These are phyloP conservation scores for Ichneumoninae sp. DNA, from an alignment of 2,888 invertebrate species.

Conservation along the genomic window DNA sequence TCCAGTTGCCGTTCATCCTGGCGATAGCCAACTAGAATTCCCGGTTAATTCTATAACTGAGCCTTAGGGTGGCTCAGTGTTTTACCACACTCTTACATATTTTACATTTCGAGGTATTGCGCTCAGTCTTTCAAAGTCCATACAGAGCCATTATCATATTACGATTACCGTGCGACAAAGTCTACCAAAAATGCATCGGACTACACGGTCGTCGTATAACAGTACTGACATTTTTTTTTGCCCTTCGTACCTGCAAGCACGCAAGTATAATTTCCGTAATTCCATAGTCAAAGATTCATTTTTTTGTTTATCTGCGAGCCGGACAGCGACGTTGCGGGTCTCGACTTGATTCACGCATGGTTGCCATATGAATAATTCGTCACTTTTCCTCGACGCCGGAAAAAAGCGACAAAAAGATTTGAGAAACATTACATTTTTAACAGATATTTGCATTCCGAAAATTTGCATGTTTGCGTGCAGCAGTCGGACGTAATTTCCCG, in stretches of 20 bases:
- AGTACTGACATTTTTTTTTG: too few relatives aligned
- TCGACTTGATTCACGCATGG: slow-evolving; percentile 2
- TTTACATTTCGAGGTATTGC: slow-evolving; percentile 46
- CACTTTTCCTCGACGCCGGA: background rate
- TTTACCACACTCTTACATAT: slow-evolving; percentile 53
- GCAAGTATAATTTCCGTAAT: too few relatives aligned
- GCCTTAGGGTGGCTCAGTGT: slow-evolving; percentile 49
- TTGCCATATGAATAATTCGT: slow-evolving; percentile 6
- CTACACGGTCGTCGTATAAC: too few relatives aligned
- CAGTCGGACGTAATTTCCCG: background rate
- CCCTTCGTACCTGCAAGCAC: too few relatives aligned
- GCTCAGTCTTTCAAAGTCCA: slow-evolving; percentile 12
- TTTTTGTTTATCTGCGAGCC: background rate
- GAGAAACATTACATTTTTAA: slow-evolving; percentile 15
- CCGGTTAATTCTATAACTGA: slow-evolving; percentile 25
- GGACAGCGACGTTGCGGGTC: background rate
- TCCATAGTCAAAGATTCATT: too few relatives aligned
- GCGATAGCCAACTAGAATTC: slow-evolving; percentile 3
- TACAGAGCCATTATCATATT: too few relatives aligned
- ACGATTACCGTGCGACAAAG: too few relatives aligned
- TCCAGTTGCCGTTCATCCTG: background rate
- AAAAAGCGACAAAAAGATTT: slow-evolving; percentile 10
- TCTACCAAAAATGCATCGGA: too few relatives aligned
- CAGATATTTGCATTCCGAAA: slow-evolving; percentile 10
- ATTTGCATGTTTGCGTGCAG: background rate